Conservation (phyloP, 2,797 vertebrate species). For the Acanthurus leucopareius region DNA sequence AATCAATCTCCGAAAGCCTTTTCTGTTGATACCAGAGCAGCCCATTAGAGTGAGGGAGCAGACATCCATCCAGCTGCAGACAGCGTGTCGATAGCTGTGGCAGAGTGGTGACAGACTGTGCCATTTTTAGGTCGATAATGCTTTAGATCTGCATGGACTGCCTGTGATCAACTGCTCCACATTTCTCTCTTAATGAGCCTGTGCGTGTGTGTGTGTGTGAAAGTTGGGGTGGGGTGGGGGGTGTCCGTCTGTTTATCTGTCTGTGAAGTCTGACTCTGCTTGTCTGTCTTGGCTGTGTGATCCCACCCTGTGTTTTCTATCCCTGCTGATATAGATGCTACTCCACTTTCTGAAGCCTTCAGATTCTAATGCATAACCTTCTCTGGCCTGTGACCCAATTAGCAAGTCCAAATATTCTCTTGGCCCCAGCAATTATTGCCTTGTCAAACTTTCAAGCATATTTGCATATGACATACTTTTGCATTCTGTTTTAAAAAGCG, state of each 20-base stretch:
- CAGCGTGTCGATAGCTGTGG: slow-evolving; percentile 60
- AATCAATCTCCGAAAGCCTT: slow-evolving; percentile 59
- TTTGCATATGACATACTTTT: slow-evolving; percentile 20
- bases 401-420: slow-evolving; percentile 15
- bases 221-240: background rate
- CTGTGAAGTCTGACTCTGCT: slow-evolving; percentile 19
- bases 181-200: slow-evolving; percentile 64
- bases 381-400: slow-evolving; percentile 26
- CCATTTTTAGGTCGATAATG: slow-evolving; percentile 66
- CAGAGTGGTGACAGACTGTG: slow-evolving; percentile 47
- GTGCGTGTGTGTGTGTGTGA: slow-evolving; percentile 15
- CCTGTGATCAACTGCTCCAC: slow-evolving; percentile 61
- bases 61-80: slow-evolving; percentile 62
- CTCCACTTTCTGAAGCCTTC: slow-evolving; percentile 15
- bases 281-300: slow-evolving; percentile 5
- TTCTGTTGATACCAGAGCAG: slow-evolving; percentile 56
- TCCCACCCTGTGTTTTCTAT: slow-evolving; percentile 10
- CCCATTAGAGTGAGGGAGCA: slow-evolving; percentile 64
- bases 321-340: slow-evolving; percentile 23
- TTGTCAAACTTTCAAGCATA: slow-evolving; percentile 15
- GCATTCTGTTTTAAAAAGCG: slow-evolving; percentile 20
- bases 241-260: background rate
- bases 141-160: slow-evolving; percentile 61
- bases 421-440: slow-evolving; percentile 11
- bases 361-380: slow-evolving; percentile 12